phyloP scores from a whole-genome alignment of 1,140 invertebrate genomes.

The Drosophila gunungcola region DNA sequence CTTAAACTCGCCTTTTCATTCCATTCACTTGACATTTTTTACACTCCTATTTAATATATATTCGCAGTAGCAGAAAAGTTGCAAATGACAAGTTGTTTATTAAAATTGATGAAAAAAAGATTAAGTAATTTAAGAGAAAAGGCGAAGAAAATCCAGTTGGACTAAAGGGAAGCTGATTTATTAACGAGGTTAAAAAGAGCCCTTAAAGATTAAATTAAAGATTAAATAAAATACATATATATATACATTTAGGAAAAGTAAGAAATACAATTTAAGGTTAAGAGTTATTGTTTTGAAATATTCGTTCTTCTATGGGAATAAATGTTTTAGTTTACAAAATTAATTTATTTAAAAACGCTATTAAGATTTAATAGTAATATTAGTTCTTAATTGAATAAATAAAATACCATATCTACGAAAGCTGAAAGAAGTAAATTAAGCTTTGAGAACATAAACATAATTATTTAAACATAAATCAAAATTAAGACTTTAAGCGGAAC shows the following conservation, averaged over 20 bases:
- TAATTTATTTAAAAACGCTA: no score
- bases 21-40: conserved; percentile 2
- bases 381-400: no score
- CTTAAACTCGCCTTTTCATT: conserved; percentile 51
- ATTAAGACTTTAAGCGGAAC: conserved; percentile 2
- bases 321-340: no score
- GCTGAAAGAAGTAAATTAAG: not conserved
- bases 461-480: not conserved
- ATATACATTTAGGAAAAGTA: no score
- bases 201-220: no score
- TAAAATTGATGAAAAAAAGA: conserved; percentile 9
- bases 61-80: conserved; percentile 29
- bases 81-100: conserved; percentile 37
- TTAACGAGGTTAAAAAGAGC: not conserved
- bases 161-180: not conserved
- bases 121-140: not conserved
- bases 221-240: no score
- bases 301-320: no score
- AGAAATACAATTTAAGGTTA: no score
- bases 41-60: conserved; percentile 13
- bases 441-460: no score
- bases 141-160: not conserved
- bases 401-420: no score
- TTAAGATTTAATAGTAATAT: no score
- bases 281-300: no score